Base-by-base conservation (phyloP, 2,888 invertebrate species). In the Euproctis similis region DNA sequence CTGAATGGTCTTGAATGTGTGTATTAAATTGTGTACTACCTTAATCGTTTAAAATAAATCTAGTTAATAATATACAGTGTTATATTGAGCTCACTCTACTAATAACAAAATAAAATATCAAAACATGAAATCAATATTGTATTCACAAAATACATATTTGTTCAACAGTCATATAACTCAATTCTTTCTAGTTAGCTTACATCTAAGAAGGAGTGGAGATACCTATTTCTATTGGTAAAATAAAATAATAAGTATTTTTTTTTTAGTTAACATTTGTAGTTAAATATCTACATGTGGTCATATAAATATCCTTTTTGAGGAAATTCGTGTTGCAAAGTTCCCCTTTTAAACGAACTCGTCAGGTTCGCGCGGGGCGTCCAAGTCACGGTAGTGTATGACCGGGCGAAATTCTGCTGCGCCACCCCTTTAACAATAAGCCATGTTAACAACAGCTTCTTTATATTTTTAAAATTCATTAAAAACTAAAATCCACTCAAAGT, bases 341-440 rank as follows among this genome's bases (percentile, higher is more conserved):
- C 59, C 1, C 36, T n/a, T n/a, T 87, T 90, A 92, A 56, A 92
- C 86, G 81, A 93, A 93, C 78, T 94, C 94, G 78, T 94, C 93
- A 46, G 94, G 93, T 80, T 95, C 95, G 74, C 94, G 89, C 43
- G 95, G 95, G 50, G 95, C 95, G 80, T 96, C 96, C 87, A 96
- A 88, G 86, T 96, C 96, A 72, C 95, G 88, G 87, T 96, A 96
- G 86, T 95, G 94, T 71, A 95, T 93, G 67, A 95, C 91, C 59
- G 94, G 93, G 65, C 95, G 90, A 86, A 91, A 93, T 73, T 95
- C 94, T 60, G 89, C 88, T 66, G 88, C 90, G 65, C 88, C 88
- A 68, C 88, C 88, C 84, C 93, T 92, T 88, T 78, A 90, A 89
- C 82, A 87, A 88, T 66, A 61, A 75, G 78, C 58, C 59, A 64